Conservation (phyloP, 2,888 invertebrate species). For the Agrotis puta region DNA sequence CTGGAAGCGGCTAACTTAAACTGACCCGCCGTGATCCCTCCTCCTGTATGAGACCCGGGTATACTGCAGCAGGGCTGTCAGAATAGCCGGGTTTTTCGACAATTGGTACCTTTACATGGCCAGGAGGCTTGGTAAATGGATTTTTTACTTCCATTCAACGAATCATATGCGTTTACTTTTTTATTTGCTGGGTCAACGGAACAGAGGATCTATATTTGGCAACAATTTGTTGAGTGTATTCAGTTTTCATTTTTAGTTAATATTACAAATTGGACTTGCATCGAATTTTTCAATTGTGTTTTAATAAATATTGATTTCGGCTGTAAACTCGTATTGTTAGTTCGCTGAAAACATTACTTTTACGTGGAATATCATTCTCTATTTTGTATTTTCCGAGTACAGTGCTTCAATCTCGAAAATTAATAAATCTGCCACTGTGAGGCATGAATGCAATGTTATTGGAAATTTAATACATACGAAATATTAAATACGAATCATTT, state of each 20-base stretch:
- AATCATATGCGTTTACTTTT: slow-evolving; percentile 74
- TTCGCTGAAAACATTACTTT: slow-evolving; percentile 5
- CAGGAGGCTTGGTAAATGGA: slow-evolving; percentile 75
- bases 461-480: slow-evolving; percentile 13
- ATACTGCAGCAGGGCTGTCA: slow-evolving; percentile 60
- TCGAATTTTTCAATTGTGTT: slow-evolving; percentile 10
- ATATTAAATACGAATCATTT: background rate
- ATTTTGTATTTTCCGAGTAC: slow-evolving; percentile 3
- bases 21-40: slow-evolving; percentile 56
- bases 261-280: slow-evolving; percentile 41
- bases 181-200: slow-evolving; percentile 57
- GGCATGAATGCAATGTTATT: slow-evolving; percentile 2
- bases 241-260: slow-evolving; percentile 40
- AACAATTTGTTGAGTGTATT: slow-evolving; percentile 45
- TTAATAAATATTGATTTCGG: slow-evolving; percentile 11
- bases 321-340: slow-evolving; percentile 21
- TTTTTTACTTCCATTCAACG: slow-evolving; percentile 75
- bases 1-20: slow-evolving; percentile 53
- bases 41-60: slow-evolving; percentile 42
- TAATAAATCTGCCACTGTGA: background rate
- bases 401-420: slow-evolving; percentile 10
- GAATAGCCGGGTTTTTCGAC: slow-evolving; percentile 62
- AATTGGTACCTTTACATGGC: slow-evolving; percentile 74
- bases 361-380: slow-evolving; percentile 4
- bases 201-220: slow-evolving; percentile 43